These are phyloP conservation scores for Sebastes elongatus DNA, from an alignment of 2,797 vertebrate genomes.

Conservation along the genomic window DNA sequence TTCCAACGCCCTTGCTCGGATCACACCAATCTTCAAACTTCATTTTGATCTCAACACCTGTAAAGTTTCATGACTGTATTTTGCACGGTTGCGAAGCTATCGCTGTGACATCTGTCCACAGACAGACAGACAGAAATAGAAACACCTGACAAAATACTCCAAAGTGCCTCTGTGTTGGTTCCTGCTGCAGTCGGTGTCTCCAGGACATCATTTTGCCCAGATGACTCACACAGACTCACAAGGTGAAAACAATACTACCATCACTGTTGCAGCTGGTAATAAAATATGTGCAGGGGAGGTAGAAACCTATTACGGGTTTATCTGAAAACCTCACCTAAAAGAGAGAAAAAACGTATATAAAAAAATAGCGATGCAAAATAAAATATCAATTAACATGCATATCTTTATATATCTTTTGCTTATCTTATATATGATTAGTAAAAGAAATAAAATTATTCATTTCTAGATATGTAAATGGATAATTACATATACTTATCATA, in stretches of 20 bases:
- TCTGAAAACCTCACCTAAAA: background rate
- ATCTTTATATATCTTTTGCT: no score
- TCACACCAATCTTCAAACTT: background rate
- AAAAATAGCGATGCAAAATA: background rate
- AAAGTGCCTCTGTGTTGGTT: background rate
- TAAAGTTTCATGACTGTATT: background rate
- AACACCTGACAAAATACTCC: background rate
- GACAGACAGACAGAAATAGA: no score
- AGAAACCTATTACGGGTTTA: background rate
- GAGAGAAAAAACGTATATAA: background rate
- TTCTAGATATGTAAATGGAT: background rate
- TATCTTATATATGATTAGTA: background rate
- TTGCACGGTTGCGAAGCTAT: no score
- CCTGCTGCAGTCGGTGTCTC: background rate
- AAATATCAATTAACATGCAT: no score
- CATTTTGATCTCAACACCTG: background rate
- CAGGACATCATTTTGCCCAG: background rate
- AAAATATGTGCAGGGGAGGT: background rate
- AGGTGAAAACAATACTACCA: background rate
- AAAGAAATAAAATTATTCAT: background rate
- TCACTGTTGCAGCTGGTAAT: background rate
- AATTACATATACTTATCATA: background rate
- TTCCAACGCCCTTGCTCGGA: background rate
- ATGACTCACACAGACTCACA: background rate
- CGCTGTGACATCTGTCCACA: no score